Evolutionary conservation across 2,797 vertebrate genomes (phyloP).

Genomic region (Pangasius djambal): DNA sequence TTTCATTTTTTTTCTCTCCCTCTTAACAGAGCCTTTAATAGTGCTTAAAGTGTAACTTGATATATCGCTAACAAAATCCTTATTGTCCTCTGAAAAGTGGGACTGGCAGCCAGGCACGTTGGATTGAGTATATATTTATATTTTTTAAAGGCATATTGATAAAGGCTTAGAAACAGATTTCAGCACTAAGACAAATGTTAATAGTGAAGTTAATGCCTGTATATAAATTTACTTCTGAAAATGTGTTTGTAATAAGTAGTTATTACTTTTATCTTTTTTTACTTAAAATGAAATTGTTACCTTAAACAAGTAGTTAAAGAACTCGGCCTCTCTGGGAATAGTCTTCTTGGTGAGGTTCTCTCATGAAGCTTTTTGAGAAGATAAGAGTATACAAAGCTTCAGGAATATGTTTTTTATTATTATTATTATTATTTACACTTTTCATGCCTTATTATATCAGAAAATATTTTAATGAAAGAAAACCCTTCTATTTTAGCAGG

Average conservation of each 20-base stretch:
- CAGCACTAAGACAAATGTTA: too few relatives aligned
- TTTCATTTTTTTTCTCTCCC: not conserved
- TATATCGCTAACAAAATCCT: not conserved
- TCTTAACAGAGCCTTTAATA: not conserved
- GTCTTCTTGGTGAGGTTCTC: not conserved
- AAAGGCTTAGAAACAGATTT: not conserved
- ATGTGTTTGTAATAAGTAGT: not conserved
- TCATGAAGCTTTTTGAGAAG: not conserved
- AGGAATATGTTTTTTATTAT: too few relatives aligned
- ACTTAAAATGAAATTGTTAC: too few relatives aligned
- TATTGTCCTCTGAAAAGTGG: too few relatives aligned
- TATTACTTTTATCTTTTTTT: not conserved
- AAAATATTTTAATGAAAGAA: too few relatives aligned
- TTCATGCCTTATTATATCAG: too few relatives aligned
- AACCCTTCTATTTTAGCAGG: too few relatives aligned
- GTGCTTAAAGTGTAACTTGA: not conserved
- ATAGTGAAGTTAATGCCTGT: too few relatives aligned
- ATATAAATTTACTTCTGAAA: too few relatives aligned
- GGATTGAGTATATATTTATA: not conserved
- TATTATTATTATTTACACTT: too few relatives aligned
- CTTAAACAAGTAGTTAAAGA: not conserved
- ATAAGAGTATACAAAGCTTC: too few relatives aligned
- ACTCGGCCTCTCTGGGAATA: not conserved
- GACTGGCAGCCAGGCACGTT: not conserved
- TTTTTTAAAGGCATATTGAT: not conserved